Evolutionary conservation across 2,113 vertebrate genomes (phyloP), one percentile per base, ranked within the genome.

Genomic region (Centropristis striata): DNA sequence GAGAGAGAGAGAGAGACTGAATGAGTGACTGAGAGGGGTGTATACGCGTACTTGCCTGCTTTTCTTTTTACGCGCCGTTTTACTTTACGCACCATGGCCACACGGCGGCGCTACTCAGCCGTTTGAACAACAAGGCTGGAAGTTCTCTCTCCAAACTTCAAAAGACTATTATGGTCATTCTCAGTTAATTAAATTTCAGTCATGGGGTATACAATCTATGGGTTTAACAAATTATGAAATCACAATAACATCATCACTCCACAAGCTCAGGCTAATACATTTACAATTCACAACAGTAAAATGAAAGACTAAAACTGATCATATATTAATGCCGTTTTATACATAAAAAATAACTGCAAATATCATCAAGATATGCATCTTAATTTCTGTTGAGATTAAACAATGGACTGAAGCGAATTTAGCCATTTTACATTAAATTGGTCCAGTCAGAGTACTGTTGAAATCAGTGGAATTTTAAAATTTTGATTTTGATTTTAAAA

Each of bases 51-150:
- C 27, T 7, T 64, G 16, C 1, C 0, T 1, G 37, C 39, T 71
- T 66, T 37, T 51, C n/a, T 49, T 71, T 71, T 37, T 13, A 59
- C 39, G 25, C 47, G 8, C 10, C 25, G 21, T 10, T 51, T 59
- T 39, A 61, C 11, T 42, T 2, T 12, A 18, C 15, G 27, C 54
- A 23, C 15, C 25, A 21, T 36, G 46, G 55, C 91, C 92, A 90
- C 92, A 51, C 5, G 81, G 87, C 59, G 92, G 90, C 91, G 89
- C 92, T 88, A 81, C 18, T 64, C 57, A n/a, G 71, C 73, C 70
- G 71, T 54, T 51, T 61, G 61, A 75, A 32, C 36, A 27, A 21
- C 42, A 12, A 12, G 16, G 20, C 11, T 70, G 8, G 5, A 18
- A 0, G 7, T 54, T 13, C 15, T 8, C 23, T 8, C 10, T 23